Conservation (phyloP, 2,888 invertebrate genomes). For the Eupithecia abbreviata region DNA sequence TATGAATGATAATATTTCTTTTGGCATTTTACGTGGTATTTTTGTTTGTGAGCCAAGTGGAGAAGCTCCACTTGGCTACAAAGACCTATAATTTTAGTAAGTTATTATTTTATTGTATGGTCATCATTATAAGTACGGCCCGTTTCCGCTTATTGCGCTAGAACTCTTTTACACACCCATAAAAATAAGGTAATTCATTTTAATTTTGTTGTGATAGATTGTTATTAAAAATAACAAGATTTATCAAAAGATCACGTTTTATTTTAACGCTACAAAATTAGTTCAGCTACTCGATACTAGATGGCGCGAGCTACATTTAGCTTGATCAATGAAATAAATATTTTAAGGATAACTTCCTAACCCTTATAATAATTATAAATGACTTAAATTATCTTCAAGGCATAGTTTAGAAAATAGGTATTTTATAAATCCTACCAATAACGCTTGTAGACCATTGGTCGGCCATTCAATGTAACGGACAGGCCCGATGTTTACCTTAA, state of each 20-base stretch:
- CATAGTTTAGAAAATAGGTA: no score
- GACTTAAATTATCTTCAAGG: no score
- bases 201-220: background rate
- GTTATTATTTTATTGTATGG: background rate
- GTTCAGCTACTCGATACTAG: constrained; percentile 54
- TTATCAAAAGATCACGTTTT: background rate
- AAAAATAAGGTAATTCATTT: background rate
- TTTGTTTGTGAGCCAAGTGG: background rate
- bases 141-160: background rate
- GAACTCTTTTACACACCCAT: background rate
- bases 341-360: background rate
- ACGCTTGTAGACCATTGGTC: no score
- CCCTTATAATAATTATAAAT: background rate
- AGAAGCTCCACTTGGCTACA: background rate
- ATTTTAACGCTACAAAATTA: background rate
- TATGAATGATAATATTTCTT: background rate
- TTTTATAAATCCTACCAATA: no score
- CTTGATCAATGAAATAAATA: background rate
- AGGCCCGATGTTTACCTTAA: no score
- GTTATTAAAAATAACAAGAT: background rate
- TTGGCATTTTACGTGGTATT: background rate
- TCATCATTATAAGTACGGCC: background rate
- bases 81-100: background rate
- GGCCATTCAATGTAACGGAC: no score
- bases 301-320: constrained; percentile 48